These are phyloP conservation scores for Diorhabda elongata DNA, from an alignment of 1,140 invertebrate species.

Conservation along the genomic window DNA sequence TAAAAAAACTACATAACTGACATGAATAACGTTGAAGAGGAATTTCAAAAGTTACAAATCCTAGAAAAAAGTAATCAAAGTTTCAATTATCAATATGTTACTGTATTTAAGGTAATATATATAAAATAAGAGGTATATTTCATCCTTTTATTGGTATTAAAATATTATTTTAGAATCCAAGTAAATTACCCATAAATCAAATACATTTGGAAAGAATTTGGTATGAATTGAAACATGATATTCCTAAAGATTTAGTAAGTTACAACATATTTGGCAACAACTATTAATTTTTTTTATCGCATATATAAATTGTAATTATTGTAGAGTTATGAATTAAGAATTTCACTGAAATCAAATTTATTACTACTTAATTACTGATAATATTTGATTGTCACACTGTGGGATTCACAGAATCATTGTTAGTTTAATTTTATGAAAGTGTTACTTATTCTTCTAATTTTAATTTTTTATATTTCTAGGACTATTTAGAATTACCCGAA, in stretches of 20 bases:
- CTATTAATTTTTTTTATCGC: not conserved
- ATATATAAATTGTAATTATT: too few relatives aligned
- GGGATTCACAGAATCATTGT: too few relatives aligned
- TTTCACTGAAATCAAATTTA: too few relatives aligned
- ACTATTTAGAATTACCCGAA: constrained; percentile 18
- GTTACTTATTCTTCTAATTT: too few relatives aligned
- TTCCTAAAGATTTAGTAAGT: constrained; percentile 28
- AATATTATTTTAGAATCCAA: constrained; percentile 37
- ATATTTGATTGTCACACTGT: too few relatives aligned
- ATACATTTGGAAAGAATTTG: constrained; percentile 34
- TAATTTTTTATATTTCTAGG: constrained; percentile 19
- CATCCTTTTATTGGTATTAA: not conserved
- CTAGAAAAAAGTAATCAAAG: not conserved
- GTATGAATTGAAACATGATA: constrained; percentile 27
- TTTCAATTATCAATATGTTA: constrained; percentile 25
- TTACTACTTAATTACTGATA: too few relatives aligned
- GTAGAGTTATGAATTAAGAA: too few relatives aligned
- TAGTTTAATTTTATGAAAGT: too few relatives aligned
- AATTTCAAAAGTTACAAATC: too few relatives aligned
- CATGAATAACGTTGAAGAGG: too few relatives aligned
- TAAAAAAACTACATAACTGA: too few relatives aligned
- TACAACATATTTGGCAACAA: constrained; percentile 5
- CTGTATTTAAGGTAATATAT: constrained; percentile 30
- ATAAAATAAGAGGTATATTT: constrained; percentile 6
- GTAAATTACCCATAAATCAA: constrained; percentile 39